Conservation (phyloP, 2,888 invertebrate genomes). For the Apoda limacodes region DNA sequence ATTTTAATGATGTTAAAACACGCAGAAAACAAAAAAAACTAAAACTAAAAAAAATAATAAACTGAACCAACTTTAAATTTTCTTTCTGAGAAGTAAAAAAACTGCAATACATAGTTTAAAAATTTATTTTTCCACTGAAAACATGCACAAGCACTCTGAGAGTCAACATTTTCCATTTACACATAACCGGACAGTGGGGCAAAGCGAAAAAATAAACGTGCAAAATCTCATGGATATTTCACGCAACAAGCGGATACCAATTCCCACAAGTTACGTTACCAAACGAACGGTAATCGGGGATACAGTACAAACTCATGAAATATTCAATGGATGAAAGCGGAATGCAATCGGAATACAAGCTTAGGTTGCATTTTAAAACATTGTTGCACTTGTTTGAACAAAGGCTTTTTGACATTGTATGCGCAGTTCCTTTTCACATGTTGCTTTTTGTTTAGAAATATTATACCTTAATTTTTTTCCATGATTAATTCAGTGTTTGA, state of each 20-base stretch:
- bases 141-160: conserved; percentile 20
- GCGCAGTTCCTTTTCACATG: conserved; percentile 28
- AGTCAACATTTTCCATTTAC: conserved; percentile 53
- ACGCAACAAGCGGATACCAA: conserved; percentile 55
- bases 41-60: too few relatives aligned
- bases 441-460: conserved; percentile 19
- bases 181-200: conserved; percentile 34
- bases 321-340: conserved; percentile 54
- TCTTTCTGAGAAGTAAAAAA: too few relatives aligned
- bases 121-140: too few relatives aligned
- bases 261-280: conserved; percentile 53
- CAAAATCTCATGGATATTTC: conserved; percentile 60
- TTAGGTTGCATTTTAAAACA: conserved; percentile 44
- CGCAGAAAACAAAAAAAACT: too few relatives aligned
- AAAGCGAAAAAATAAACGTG: conserved; percentile 49
- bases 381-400: conserved; percentile 35
- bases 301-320: conserved; percentile 39
- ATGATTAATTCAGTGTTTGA: too few relatives aligned
- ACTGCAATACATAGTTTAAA: too few relatives aligned
- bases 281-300: conserved; percentile 36
- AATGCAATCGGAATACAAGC: conserved; percentile 52
- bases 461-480: too few relatives aligned
- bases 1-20: too few relatives aligned
- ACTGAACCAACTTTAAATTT: too few relatives aligned
- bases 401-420: conserved; percentile 25